These are phyloP conservation scores for Seriola aureovittata DNA, from an alignment of 2,113 vertebrate genomes.

Conservation along the genomic window DNA sequence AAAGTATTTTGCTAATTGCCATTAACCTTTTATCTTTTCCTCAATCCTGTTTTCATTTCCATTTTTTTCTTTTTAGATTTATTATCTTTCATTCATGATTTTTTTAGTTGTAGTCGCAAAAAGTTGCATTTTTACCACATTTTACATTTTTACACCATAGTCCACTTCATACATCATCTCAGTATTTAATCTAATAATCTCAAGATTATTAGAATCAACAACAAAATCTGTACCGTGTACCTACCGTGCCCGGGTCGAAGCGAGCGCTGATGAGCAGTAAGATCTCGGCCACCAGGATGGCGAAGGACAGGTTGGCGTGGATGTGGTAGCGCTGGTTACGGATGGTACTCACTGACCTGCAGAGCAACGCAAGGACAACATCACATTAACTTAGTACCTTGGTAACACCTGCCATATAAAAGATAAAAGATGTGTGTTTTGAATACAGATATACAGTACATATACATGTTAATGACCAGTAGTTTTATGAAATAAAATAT, in stretches of 20 bases:
- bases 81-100: neutral
- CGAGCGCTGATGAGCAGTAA: conserved; percentile 93
- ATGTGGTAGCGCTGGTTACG: conserved; percentile 97
- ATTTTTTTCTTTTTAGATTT: neutral
- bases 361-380: neutral
- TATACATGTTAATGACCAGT: neutral
- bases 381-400: neutral
- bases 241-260: conserved; percentile 89
- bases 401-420: neutral
- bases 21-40: neutral
- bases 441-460: neutral
- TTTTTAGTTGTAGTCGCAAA: neutral
- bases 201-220: neutral
- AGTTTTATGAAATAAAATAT: neutral
- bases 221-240: conserved; percentile 1
- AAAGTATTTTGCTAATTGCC: neutral
- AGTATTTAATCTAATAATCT: neutral
- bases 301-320: conserved; percentile 94
- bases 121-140: neutral
- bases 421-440: neutral
- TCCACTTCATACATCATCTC: neutral
- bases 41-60: neutral
- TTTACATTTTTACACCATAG: neutral
- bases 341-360: conserved; percentile 94
- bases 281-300: conserved; percentile 94